Evolutionary conservation across 2,888 invertebrate genomes (phyloP).

Genomic region (Arenicola marina): DNA sequence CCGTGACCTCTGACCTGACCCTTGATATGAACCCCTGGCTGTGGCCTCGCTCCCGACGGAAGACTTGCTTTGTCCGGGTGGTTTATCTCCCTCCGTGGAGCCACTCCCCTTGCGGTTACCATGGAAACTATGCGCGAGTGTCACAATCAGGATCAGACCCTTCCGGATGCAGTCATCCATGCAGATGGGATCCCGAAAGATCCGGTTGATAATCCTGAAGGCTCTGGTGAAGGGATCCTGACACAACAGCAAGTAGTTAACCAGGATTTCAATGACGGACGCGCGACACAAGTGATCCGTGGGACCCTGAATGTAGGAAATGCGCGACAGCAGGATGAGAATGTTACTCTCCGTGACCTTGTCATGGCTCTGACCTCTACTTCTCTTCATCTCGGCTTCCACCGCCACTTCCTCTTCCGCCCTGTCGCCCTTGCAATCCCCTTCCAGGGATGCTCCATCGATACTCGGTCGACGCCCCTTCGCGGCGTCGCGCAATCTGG

Average conservation of each 20-base stretch:
- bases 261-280: not conserved
- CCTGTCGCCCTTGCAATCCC: too few relatives aligned
- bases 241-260: not conserved
- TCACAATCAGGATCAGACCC: not conserved
- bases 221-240: not conserved
- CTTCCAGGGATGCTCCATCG: too few relatives aligned
- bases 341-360: constrained; percentile 41
- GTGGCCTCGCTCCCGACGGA: not conserved
- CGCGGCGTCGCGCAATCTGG: too few relatives aligned
- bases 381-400: not conserved
- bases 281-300: constrained; percentile 27
- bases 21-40: not conserved
- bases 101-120: not conserved
- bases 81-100: not conserved
- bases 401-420: not conserved
- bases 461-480: too few relatives aligned
- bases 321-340: constrained; percentile 43
- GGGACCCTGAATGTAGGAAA: constrained; percentile 48
- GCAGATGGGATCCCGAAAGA: not conserved
- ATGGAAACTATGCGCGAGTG: too few relatives aligned
- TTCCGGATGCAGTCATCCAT: not conserved
- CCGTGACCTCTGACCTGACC: too few relatives aligned
- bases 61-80: not conserved
- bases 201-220: not conserved
- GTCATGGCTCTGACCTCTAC: not conserved